Evolutionary conservation across 2,888 invertebrate species (phyloP), one percentile per base, ranked within the genome.

Genomic region (Diachrysia chrysitis): DNA sequence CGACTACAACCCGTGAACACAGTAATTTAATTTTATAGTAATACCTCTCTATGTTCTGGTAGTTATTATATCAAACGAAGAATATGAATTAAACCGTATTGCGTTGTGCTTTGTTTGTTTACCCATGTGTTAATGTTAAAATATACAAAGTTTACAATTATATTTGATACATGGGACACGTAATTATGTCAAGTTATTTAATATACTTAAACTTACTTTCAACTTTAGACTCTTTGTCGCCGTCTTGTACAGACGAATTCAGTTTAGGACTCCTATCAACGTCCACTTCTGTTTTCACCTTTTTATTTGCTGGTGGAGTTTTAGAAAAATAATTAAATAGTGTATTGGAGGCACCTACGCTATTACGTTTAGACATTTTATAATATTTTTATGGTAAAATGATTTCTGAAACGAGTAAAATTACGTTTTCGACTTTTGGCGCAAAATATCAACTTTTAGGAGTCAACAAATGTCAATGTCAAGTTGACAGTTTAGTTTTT

Each of bases 281-380:
- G 57, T 88, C 87, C 29, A 71, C 71, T 58, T 85, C 88, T 10
- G 85, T 69, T 83, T 93, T 94, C 10, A 83, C 53, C 71, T 94
- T 91, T 69, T 94, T 93, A 70, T 85, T 90, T 5, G 94, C 84
- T 0, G 95, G 95, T 9, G 97, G 96, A 0, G 96, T 96, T 87
- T 96, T 96, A 1, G 95, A 88, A 82, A 97, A 97, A 85, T 97
- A 97, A 85, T 97, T 97, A 57, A 97, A 96, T 16, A 97, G 85
- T 0, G 97, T 97, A 83, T 97, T 97, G 48, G 97, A 95, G 23
- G 87, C 63, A 6, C 90, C 89, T 14, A 85, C 78, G 68, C 92
- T 94, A 66, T 91, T 93, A 29, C 95, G 89, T 80, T 95, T 95
- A 1, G 95, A 94, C 95, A 95, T 95, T 69, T 71, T 82, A 1